A percentile compares a stretch with the other conserved stretches of the same genome.
phyloP scores from a whole-genome alignment of 1,140 invertebrate genomes.

The Euwallacea fornicatus region DNA sequence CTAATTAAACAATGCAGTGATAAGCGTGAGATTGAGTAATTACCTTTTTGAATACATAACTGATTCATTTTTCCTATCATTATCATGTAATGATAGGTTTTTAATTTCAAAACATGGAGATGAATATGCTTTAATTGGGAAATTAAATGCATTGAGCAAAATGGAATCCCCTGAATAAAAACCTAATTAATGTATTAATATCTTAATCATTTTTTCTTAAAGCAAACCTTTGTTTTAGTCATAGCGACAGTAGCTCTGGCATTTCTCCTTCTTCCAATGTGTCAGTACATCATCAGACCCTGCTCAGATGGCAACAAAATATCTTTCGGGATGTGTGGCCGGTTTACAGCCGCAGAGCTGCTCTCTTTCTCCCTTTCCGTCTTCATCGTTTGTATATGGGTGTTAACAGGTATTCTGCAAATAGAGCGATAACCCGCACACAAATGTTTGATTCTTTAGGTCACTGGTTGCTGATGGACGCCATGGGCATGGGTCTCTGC shows the following conservation, averaged over 20 bases:
- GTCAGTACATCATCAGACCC: constrained; percentile 90
- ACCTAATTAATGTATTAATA: no score
- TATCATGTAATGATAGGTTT: no score
- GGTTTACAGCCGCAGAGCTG: constrained; percentile 91
- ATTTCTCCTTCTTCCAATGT: constrained; percentile 94
- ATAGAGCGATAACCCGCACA: constrained; percentile 1
- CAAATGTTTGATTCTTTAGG: constrained; percentile 51
- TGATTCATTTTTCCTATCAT: no score
- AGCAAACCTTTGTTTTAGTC: constrained; percentile 62
- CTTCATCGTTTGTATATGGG: constrained; percentile 94
- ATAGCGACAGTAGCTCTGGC: constrained; percentile 95
- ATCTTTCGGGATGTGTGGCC: constrained; percentile 86
- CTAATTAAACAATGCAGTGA: no score
- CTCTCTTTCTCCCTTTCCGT: constrained; percentile 90
- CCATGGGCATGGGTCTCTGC: constrained; percentile 96
- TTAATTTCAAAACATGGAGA: no score
- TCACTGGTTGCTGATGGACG: constrained; percentile 98
- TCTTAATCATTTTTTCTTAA: no score
- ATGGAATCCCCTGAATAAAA: no score
- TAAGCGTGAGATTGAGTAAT: no score
- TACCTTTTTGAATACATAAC: no score
- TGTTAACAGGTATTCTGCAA: constrained; percentile 70
- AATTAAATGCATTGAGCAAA: no score
- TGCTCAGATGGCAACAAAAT: constrained; percentile 86
- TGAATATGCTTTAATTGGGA: no score